Base-by-base conservation (phyloP, 23 tunicate genomes). In the Halocynthia roretzi region DNA sequence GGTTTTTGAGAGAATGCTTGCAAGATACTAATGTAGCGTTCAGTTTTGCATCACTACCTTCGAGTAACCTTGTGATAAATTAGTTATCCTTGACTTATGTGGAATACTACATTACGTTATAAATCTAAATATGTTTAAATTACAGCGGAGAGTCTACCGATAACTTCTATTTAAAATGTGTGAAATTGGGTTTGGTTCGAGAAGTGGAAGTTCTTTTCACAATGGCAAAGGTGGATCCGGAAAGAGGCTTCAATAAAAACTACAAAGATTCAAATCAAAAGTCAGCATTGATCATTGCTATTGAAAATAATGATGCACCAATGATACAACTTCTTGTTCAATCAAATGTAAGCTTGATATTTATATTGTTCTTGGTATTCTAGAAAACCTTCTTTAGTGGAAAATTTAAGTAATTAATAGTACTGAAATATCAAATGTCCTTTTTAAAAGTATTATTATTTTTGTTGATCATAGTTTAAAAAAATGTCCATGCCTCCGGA, bases 221-320 rank as follows among this genome's bases (percentile, higher is more conserved):
- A 8, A 18, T 62, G 48, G 66, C 70, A 21, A 85, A 85, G 56
- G 53, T 68, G 11, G 83, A 72, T 52, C 51, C 8, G 6, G 7
- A 72, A 5, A 19, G 65, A 6, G 54, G 54, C 10, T 75, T 86
- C 31, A 22, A 84, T 62, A 75, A 67, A 81, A 81, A 86, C 70
- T 80, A 48, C 58, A 48, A 75, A 7, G 62, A 56, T 56, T 19
- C n/a, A 11, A 6, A 71, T 58, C 49, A 78, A 15, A 53, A 78
- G 5, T 80, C 87, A 61, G 94, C 94, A 7, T 71, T 87, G 15
- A 40, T 77, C 31, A 62, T 87, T 7, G 87, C 94, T 7, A 87
- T 87, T 5, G 94, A 82, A 53, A 87, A 77, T 52, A 40, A 71
- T 11, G 77, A 87, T 53, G 68, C 49, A 0, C 18, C 49, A 18